A percentile compares a stretch with the other conserved stretches of the same genome.
Evolutionary conservation across 2,797 vertebrate species (phyloP).

Genomic region (Hypotaenidia philippensis): DNA sequence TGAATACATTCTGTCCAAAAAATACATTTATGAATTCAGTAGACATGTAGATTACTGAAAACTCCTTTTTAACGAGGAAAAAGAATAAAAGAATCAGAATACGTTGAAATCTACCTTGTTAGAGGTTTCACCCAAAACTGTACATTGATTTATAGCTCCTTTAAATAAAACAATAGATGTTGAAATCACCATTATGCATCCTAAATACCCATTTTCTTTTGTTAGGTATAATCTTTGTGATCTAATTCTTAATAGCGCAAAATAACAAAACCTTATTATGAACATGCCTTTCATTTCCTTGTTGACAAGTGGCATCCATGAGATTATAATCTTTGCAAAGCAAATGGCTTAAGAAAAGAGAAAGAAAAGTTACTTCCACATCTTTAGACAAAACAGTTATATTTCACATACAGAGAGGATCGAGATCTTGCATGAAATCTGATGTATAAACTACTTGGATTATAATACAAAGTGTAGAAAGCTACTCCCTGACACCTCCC

Average conservation of each 20-base stretch:
- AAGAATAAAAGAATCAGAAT: neutral
- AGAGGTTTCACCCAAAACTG: neutral
- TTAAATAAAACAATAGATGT: neutral
- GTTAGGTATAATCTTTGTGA: neutral
- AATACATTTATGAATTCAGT: neutral
- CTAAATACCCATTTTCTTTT: neutral
- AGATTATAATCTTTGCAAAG: neutral
- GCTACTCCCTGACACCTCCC: neutral
- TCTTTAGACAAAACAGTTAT: too few species aligned
- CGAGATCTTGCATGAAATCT: neutral
- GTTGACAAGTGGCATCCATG: neutral
- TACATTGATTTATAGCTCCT: neutral
- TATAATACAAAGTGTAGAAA: neutral
- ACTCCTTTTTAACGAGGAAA: neutral
- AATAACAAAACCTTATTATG: neutral
- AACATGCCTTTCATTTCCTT: neutral
- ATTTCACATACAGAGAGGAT: neutral
- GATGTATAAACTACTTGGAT: neutral
- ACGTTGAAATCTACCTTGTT: neutral
- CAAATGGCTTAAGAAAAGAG: too few species aligned
- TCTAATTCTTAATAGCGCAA: neutral
- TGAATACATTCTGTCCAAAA: neutral
- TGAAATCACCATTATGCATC: neutral
- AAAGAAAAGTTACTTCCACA: too few species aligned
- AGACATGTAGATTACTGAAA: neutral